Evolutionary conservation across 1,140 invertebrate species (phyloP).

Genomic region (Tetranychus cinnabarinus): DNA sequence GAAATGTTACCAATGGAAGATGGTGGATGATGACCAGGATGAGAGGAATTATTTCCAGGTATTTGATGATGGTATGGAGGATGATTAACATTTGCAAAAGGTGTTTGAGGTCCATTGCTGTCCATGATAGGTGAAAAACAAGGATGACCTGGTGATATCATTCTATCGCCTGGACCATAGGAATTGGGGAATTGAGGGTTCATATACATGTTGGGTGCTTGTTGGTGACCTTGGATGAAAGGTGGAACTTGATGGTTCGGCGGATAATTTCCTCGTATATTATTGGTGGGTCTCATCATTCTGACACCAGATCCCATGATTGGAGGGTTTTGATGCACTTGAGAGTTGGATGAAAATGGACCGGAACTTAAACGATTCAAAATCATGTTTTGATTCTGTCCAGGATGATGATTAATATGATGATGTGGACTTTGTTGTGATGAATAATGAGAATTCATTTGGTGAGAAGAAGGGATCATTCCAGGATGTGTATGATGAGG

Average conservation of each 20-base stretch:
- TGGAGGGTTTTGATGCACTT: background rate
- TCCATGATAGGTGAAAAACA: background rate
- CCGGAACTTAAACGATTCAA: background rate
- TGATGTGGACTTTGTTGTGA: background rate
- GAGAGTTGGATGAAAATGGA: background rate
- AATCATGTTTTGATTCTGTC: background rate
- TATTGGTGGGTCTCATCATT: background rate
- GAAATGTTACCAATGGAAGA: background rate
- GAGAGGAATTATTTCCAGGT: background rate
- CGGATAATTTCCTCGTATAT: background rate
- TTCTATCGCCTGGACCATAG: background rate
- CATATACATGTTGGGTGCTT: background rate
- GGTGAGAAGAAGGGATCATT: background rate
- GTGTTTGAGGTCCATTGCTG: background rate
- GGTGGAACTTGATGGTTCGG: background rate
- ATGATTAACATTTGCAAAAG: background rate
- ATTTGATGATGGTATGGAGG: background rate
- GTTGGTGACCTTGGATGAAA: background rate
- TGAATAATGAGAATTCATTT: background rate
- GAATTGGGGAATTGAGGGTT: background rate
- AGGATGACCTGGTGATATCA: background rate
- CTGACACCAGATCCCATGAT: background rate
- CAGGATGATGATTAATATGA: background rate
- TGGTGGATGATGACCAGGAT: background rate
- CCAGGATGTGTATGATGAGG: background rate